Base-by-base conservation (phyloP, 2,113 vertebrate genomes). In the Sylvia atricapilla region DNA sequence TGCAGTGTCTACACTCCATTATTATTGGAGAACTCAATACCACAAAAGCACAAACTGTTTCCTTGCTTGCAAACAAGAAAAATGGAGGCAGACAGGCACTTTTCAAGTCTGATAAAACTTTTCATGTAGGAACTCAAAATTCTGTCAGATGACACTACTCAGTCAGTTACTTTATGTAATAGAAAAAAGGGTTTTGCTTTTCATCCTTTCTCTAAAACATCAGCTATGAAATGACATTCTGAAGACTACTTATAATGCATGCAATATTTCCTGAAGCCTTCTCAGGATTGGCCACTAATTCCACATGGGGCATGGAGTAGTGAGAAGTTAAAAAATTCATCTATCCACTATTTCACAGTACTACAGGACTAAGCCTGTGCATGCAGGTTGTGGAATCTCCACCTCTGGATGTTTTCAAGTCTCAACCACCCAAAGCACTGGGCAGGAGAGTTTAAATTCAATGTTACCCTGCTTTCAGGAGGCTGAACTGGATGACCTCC, bases 271-370 rank as follows among this genome's bases (percentile, higher is more conserved):
- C 79, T 82, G 35, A 66, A 74, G 41, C 24, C 39, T 92, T 87
- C 56, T 23, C 43, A 85, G 43, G 28, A 55, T 1, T 3, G 6
- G 55, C n/a, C 87, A 50, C 39, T 70, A 21, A 78, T 58, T 76
- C 78, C 22, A 77, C 31, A 21, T 24, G 28, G 23, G 0, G 10
- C 3, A 5, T 6, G 3, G 15, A 41, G 16, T 1, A 16, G 9
- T 2, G 3, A 55, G 21, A 72, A 92, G 27, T 53, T 74, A 19
- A 77, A 77, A 52, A 41, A 70, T 20, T 52, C 24, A 69, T 14
- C n/a, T 74, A 7, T 44, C n/a, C 21, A 23, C n/a, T 46, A 12
- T 24, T 81, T 84, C 43, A 74, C 10, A n/a, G 35, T 31, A 46
- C 18, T 27, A 18, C 6, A 41, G 59, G 46, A 84, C 30, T 9